Base-by-base conservation (phyloP, 2,888 invertebrate genomes). In the Metacarcinus magister region DNA sequence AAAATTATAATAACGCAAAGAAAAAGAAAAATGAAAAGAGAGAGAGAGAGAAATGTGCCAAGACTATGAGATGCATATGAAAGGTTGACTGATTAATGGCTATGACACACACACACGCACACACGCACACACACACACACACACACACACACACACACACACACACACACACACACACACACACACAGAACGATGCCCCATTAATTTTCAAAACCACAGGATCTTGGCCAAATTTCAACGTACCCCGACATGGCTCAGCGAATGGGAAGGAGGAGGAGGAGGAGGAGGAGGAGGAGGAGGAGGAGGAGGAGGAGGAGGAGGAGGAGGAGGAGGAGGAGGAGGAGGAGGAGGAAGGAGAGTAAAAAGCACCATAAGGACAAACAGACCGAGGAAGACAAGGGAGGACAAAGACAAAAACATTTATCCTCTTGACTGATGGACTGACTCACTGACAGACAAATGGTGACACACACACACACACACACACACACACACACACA, bases 121-220 rank as follows among this genome's bases (percentile, higher is more conserved):
- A 75, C 75, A 75, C 75, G 28, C 75, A 75, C 75, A 75, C 75
- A 75, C 75, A 75, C 75, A 75, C 75, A 75, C 75, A 82, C 82
- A 82, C 82, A 82, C 82, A 82, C 82, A 82, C 82, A 82, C 82
- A 32, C 82, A 82, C 82, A 82, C 82, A 82, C 82, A 82, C 82
- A 82, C 82, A 32, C 82, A 82, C 82, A 82, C 82, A 82, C 82
- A 82, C 82, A 82, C 82, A 82, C 82, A 82, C 82, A 82, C 82
- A 82, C 82, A 82, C 82, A 82, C 82, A 82, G 32, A 10, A 82
- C 28, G 82, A 82, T 82, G 82, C 32, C 0, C 82, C 32, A 82
- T 82, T 82, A 82, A 82, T 82, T 82, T 82, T 82, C 82, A 82
- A 82, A 82, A 82, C 32, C 82, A 2, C 82, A 32, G 82, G 10